These are phyloP conservation scores for Xestia ashworthii DNA, from an alignment of 2,888 invertebrate genomes.

Conservation along the genomic window DNA sequence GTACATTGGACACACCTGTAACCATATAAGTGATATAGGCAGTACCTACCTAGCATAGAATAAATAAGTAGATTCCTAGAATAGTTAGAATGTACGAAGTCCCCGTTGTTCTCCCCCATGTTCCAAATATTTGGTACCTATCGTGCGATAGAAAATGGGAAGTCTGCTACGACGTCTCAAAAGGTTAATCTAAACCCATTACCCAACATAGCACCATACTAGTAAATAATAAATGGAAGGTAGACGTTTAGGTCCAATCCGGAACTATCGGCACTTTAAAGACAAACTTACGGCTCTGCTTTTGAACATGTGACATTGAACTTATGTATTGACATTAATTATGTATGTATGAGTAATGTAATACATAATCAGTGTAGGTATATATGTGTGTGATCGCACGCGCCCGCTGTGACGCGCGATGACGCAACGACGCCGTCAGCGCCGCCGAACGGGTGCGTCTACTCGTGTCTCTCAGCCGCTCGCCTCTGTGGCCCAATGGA, in stretches of 20 bases:
- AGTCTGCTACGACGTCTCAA: conserved; percentile 27
- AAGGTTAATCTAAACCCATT: conserved; percentile 33
- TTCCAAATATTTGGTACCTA: neutral
- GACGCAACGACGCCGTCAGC: conserved; percentile 79
- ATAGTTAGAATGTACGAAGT: neutral
- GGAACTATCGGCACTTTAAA: conserved; percentile 21
- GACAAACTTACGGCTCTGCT: conserved; percentile 29
- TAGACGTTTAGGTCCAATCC: neutral
- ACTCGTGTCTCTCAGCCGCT: conserved; percentile 95
- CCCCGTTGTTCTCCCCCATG: neutral
- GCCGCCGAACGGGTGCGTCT: conserved; percentile 85
- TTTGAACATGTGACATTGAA: conserved; percentile 56
- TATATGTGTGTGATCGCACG: conserved; percentile 71
- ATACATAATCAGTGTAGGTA: conserved; percentile 61
- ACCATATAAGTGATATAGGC: neutral
- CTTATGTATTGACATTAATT: conserved; percentile 54
- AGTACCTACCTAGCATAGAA: neutral
- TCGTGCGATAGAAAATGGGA: conserved; percentile 31
- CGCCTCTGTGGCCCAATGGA: conserved; percentile 96
- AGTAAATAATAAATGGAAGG: conserved; percentile 20
- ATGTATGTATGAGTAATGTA: conserved; percentile 59
- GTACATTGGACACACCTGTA: neutral
- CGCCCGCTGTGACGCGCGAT: conserved; percentile 72
- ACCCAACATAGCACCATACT: conserved; percentile 2
- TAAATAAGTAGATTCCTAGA: neutral